Evolutionary conservation across 2,113 vertebrate species (phyloP), one percentile per base, ranked within the genome.

Genomic region (Brienomyrus longianalis): DNA sequence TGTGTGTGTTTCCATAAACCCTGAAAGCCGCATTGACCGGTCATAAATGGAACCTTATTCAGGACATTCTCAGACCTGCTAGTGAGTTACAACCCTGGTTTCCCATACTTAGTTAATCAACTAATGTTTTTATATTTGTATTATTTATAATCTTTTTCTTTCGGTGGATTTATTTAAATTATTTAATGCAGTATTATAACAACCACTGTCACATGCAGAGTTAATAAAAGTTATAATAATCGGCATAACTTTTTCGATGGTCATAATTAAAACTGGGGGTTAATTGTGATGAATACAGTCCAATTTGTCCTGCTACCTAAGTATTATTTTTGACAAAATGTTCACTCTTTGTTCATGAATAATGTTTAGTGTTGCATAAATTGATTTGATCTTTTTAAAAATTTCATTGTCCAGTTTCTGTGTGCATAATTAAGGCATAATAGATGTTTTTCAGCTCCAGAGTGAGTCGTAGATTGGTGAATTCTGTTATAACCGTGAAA

Each of bases 1-100:
- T 94, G 95, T 93, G 93, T 91, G 92, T 92, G 93, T 94, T 96
- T 95, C 96, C 95, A 95, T 94, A 95, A 95, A 94, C 91, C 94
- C 94, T 91, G 92, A 93, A 93, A 93, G 94, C 93, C 90, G 92
- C 93, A 92, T 93, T 95, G 95, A 96, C 93, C 77, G 92, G 95
- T 95, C 94, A 93, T 94, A 93, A 95, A 94, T 90, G 62, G 92
- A 93, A 94, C 91, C 91, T 92, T 91, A 54, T 89, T 90, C 74
- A 88, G 93, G 93, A 93, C 91, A 92, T 87, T 92, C 89, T 89
- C 47, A 50, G 90, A 88, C 90, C 90, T 89, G 90, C 91, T 92
- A 74, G 89, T 92, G 91, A 93, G 92, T 93, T 90, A 92, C 88
- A 91, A 70, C 56, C 90, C 62, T 83, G 45, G 77, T 91, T 90